Evolutionary conservation across 2,113 vertebrate species (phyloP), one percentile per base, ranked within the genome.

Genomic region (Elgaria multicarinata): DNA sequence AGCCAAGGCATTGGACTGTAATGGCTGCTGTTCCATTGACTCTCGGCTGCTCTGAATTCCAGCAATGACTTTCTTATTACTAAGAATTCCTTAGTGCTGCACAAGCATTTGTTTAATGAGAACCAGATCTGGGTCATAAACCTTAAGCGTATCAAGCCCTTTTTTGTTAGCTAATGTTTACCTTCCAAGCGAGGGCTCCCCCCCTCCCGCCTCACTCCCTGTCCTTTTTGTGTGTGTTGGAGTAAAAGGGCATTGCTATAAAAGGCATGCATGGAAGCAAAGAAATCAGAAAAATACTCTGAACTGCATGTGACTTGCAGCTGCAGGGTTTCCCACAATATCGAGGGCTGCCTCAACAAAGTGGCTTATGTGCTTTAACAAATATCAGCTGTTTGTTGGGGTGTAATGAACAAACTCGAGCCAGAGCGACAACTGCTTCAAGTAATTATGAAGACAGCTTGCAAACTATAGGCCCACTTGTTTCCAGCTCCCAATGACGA

Each of bases 371-470:
- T 97, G 85, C 92, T 95, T 92, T 94, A 95, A 93, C 95, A 95
- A 95, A 89, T 94, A 96, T 96, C 72, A 91, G 96, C 96, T 97
- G 96, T 97, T 97, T 97, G 95, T 94, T 96, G 95, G 94, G 94
- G 96, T 95, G 92, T 90, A 95, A 96, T 90, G 96, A 96, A 94
- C 96, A 96, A 96, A 93, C 94, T 95, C 93, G 93, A 96, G 95
- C 92, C 95, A 92, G 94, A 97, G 95, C 94, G 96, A 96, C 96
- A 97, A 97, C 96, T 97, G 97, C 96, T 96, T 95, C 90, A 81
- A 93, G 94, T 95, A 95, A 96, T 97, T 96, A 97, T 72, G 92
- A 96, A 96, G 97, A 97, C 96, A 96, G 96, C 97, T 97, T 96
- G 95, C 90, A 96, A 93, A 96, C 97, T 97, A 94, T 96, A 94